These are phyloP conservation scores for Meghimatium bilineatum DNA, from an alignment of 2,888 invertebrate genomes.

Conservation along the genomic window DNA sequence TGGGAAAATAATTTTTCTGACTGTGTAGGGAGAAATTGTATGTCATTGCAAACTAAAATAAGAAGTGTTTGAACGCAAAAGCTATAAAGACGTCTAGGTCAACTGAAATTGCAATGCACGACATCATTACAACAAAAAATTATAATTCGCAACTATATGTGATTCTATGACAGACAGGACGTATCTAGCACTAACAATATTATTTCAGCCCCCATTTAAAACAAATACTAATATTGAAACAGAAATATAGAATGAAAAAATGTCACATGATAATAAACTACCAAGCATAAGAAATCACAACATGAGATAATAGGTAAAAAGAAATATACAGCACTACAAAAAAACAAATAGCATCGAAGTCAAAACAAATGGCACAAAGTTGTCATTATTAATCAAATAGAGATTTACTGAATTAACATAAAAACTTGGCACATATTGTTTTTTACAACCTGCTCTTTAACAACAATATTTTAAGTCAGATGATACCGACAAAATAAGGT, in stretches of 20 bases:
- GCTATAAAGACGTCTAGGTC: not conserved
- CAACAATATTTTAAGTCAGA: no score
- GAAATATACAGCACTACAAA: not conserved
- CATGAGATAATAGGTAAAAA: not conserved
- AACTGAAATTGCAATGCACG: not conserved
- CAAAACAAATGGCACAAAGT: not conserved
- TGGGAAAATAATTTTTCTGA: not conserved
- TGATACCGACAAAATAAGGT: no score
- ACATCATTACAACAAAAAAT: constrained; percentile 15
- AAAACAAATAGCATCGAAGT: not conserved
- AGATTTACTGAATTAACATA: not conserved
- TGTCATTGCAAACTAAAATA: not conserved
- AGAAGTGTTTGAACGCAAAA: constrained; percentile 11
- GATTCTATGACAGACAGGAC: constrained; percentile 48
- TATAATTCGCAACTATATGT: constrained; percentile 6
- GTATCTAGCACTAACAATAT: constrained; percentile 26
- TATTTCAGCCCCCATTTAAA: not conserved
- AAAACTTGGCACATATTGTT: no score
- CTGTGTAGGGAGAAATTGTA: not conserved
- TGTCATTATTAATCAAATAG: not conserved
- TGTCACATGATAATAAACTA: not conserved
- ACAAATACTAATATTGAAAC: not conserved
- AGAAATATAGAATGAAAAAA: not conserved
- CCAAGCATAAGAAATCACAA: constrained; percentile 8
- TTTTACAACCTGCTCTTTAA: no score